Evolutionary conservation across 2,113 vertebrate species (phyloP).

Genomic region (Lonchura striata): DNA sequence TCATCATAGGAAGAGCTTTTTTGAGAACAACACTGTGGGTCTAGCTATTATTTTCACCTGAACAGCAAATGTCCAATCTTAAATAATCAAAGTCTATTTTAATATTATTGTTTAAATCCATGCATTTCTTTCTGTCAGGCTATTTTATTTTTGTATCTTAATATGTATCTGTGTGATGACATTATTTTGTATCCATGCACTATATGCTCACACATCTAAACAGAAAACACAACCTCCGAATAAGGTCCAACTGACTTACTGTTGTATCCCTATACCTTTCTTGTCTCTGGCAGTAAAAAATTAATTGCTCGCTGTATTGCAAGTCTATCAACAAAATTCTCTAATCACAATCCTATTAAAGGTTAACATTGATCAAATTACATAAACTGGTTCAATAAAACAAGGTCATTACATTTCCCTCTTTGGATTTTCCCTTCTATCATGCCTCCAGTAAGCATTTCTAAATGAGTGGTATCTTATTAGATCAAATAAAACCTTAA

Average conservation of each 20-base stretch:
- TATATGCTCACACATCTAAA: not conserved
- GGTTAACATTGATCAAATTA: conserved; percentile 58
- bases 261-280: not conserved
- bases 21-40: not conserved
- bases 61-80: not conserved
- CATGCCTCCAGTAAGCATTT: not conserved
- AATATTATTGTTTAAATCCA: not conserved
- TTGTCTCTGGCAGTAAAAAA: not conserved
- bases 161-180: not conserved
- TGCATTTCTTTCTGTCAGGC: not conserved
- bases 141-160: not conserved
- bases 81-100: not conserved
- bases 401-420: conserved; percentile 37
- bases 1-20: not conserved
- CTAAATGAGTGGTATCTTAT: not conserved
- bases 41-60: not conserved
- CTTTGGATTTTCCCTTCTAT: conserved; percentile 7
- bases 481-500: conserved; percentile 22
- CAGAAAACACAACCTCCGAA: not conserved
- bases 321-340: conserved; percentile 38
- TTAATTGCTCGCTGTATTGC: not conserved
- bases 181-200: not conserved
- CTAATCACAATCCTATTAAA: conserved; percentile 39
- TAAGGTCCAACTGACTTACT: not conserved
- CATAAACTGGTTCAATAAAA: conserved; percentile 52